These are phyloP conservation scores for Anhinga anhinga DNA, from an alignment of 2,113 vertebrate species.

Conservation along the genomic window DNA sequence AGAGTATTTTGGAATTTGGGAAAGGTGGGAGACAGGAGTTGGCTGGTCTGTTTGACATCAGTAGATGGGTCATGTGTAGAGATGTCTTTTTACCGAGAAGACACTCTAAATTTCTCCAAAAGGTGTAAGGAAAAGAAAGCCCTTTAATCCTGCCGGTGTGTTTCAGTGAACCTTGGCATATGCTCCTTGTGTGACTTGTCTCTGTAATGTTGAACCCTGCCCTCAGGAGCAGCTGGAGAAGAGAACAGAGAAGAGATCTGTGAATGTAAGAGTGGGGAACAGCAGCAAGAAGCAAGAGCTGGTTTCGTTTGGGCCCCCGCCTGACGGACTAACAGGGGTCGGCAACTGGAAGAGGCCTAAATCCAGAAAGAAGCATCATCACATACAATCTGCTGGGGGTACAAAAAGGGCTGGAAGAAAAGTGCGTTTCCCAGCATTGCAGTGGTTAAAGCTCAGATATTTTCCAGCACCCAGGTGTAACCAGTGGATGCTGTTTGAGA, in stretches of 20 bases:
- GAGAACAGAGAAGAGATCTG: not conserved
- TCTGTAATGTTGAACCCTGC: not conserved
- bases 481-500: not conserved
- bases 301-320: not conserved
- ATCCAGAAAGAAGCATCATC: not conserved
- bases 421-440: not conserved
- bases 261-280: not conserved
- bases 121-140: not conserved
- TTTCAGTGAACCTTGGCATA: not conserved
- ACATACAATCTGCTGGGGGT: not conserved
- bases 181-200: not conserved
- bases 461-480: not conserved
- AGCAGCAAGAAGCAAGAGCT: not conserved
- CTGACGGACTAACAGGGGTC: rapidly evolving
- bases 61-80: not conserved
- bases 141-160: not conserved
- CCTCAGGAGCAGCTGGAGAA: not conserved
- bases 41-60: not conserved
- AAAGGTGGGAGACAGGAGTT: not conserved
- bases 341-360: not conserved
- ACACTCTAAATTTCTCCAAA: not conserved
- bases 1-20: not conserved
- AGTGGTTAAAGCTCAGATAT: not conserved
- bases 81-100: not conserved
- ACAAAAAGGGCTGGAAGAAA: not conserved